Evolutionary conservation across 1,140 invertebrate species (phyloP).

Genomic region (Atopsyche davidsoni): DNA sequence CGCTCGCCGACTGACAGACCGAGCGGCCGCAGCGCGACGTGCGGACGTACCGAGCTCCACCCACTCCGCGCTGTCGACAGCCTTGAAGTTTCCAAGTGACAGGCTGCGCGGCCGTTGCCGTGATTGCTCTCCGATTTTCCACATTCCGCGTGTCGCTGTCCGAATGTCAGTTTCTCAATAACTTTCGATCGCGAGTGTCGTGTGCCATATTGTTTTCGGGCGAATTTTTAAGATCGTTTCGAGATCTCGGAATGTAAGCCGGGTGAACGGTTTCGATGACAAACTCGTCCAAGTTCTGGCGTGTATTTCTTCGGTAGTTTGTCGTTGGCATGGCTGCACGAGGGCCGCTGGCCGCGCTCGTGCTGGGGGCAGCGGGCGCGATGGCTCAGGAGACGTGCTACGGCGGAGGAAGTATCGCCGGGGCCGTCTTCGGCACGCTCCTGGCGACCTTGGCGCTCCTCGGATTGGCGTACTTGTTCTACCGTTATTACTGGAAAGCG

Average conservation of each 20-base stretch:
- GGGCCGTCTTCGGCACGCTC: conserved; percentile 25
- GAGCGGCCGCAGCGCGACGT: too few species aligned
- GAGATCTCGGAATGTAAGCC: neutral
- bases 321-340: neutral
- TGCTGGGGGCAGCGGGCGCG: conserved; percentile 6
- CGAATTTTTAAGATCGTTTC: neutral
- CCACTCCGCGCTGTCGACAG: neutral
- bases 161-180: neutral
- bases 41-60: too few species aligned
- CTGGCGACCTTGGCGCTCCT: conserved; percentile 16
- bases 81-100: conserved; percentile 16
- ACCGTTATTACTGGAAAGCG: conserved; percentile 25
- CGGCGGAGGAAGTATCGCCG: conserved; percentile 21
- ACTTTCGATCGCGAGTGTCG: neutral
- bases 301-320: neutral
- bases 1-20: too few species aligned
- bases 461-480: conserved; percentile 19
- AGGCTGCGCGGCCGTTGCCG: conserved; percentile 7
- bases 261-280: neutral
- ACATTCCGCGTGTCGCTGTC: neutral
- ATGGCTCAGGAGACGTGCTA: conserved; percentile 12
- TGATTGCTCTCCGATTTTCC: conserved; percentile 2
- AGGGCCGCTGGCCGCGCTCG: conserved; percentile 1
- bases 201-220: conserved; percentile 1
- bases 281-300: neutral